Evolutionary conservation across 2,113 vertebrate genomes (phyloP), one percentile per base, ranked within the genome.

Genomic region (Proterorhinus semilunaris): DNA sequence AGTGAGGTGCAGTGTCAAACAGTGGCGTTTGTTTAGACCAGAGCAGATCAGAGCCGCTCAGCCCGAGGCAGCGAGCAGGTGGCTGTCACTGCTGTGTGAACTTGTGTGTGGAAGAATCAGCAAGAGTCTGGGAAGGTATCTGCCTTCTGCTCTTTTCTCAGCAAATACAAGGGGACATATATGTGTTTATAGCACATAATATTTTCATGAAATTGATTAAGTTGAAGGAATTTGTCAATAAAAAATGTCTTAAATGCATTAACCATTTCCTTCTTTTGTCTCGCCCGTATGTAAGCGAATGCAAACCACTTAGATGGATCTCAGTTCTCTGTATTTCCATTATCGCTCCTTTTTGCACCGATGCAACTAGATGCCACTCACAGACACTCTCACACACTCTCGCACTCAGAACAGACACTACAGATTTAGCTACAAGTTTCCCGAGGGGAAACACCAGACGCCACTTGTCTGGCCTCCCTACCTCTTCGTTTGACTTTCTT

Each of bases 351-450:
- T 82, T 80, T 80, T 67, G 78, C 73, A 53, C 68, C 72, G 80
- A 78, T 86, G 87, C 84, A 88, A 88, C 82, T 85, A 87, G 86
- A 90, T 86, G 83, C 84, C 77, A 78, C 72, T 62, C 75, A 70
- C 78, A 78, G 74, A 76, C 74, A 71, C 13, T 62, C 72, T 72
- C 72, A 74, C 65, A 64, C 76, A 67, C 61, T 78, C 78, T 70
- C 76, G 64, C 49, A 68, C 12, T 80, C 62, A 82, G 82, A 79
- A 80, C 77, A 88, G 82, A 87, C 83, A 65, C 82, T 83, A 86
- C 82, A 84, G 79, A 90, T 89, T 90, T 90, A 90, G 89, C 81
- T 85, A 84, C 86, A 88, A 79, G 85, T 80, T 85, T 89, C 87
- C 85, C 85, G 75, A 62, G 79, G 72, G 88, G 83, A 55, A 70